phyloP scores from a whole-genome alignment of 1,140 invertebrate genomes.

The Heliothis subflexa region DNA sequence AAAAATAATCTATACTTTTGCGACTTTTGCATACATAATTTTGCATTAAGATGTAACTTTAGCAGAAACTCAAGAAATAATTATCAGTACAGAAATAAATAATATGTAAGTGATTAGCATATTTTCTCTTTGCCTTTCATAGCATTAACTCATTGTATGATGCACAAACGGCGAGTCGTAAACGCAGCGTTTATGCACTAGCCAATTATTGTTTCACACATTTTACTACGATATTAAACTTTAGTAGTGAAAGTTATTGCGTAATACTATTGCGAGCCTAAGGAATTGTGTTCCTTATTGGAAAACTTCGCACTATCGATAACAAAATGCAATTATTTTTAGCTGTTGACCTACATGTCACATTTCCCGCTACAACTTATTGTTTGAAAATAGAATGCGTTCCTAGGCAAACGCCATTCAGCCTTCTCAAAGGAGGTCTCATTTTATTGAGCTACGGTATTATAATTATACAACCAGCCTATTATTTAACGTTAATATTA shows the following conservation, averaged over 20 bases:
- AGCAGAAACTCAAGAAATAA: neutral
- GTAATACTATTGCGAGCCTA: neutral
- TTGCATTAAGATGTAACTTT: too few species aligned
- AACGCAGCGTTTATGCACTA: neutral
- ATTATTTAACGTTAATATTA: neutral
- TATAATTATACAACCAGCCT: neutral
- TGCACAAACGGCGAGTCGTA: neutral
- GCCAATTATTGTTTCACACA: constrained; percentile 18
- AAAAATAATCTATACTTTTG: too few species aligned
- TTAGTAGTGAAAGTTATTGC: constrained; percentile 15
- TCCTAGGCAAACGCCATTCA: neutral
- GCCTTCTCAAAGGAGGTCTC: neutral
- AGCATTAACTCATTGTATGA: neutral
- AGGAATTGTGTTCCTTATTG: constrained; percentile 12
- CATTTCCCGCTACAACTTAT: constrained; percentile 4
- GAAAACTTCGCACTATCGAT: neutral
- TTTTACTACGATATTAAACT: constrained; percentile 22
- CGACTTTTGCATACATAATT: too few species aligned
- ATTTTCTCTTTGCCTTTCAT: constrained; percentile 16
- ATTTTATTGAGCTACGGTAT: neutral
- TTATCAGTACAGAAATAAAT: neutral
- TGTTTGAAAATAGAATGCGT: neutral
- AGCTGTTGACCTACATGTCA: neutral
- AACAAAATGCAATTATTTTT: constrained; percentile 24
- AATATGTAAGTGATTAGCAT: neutral